Base-by-base conservation (phyloP, 2,113 vertebrate species). In the Thamnaconus septentrionalis region DNA sequence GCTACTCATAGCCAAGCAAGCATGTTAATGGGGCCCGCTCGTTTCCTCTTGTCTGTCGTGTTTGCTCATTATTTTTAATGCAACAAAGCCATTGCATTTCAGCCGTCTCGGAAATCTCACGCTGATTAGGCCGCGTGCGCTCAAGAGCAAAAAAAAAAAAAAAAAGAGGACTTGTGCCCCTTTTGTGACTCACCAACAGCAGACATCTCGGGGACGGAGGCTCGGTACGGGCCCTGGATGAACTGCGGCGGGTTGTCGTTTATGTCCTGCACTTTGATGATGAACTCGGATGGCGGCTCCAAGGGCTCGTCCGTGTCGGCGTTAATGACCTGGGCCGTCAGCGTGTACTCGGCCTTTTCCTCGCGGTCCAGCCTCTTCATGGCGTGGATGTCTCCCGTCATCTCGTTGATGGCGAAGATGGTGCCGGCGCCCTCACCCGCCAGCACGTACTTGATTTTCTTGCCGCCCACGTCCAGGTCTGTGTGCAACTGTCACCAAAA, bases 231-330 rank as follows among this genome's bases (percentile, higher is more conserved):
- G 7, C 95, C 96, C 50, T 95, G 93, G 0, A 93, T 90, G 87
- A 99, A 99, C 83, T 98, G 96, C 0, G 97, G 97, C 0, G 96
- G 91, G 12, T 99, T 99, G 92, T 99, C 97, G n/a, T 99, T 99
- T 91, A 99, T 99, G 89, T 99, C 97, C 88, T 99, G 97, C 58
- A 99, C 97, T 91, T 99, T 99, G 73, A 99, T 99, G 86, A 98
- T 98, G 91, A 99, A 99, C 85, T 98, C 96, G 2, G 97, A 98
- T 46, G 96, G 95, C 6, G 97, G 94, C 78, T 98, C 97, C 73
- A 99, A 82, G 61, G 96, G 95, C 71, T 96, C 92, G 78, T 94
- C 93, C 0, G 94, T 96, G 81, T 96, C 95, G 42, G 93, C 93
- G 76, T 98, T 95, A 41, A 96, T 85, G 1, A 96, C 97, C 89